Evolutionary conservation across 2,797 vertebrate genomes (phyloP), one percentile per base, ranked within the genome.

Genomic region (Threskiornis aethiopicus): DNA sequence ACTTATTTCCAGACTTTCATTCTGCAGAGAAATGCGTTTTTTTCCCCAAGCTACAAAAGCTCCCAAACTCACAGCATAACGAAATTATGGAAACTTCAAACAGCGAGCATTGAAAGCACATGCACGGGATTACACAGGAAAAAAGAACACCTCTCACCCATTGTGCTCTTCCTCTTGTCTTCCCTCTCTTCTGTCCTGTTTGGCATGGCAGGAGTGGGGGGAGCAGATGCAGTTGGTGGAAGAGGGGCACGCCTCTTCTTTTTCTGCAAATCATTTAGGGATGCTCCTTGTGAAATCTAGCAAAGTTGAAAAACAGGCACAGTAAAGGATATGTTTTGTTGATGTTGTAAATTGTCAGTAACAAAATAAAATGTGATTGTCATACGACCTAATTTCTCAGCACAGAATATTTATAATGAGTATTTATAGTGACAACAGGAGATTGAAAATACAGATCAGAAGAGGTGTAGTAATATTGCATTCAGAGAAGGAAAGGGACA

Each of bases 201-300:
- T 52, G 98, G 97, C 28, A 98, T 97, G 10, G 94, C 80, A 3
- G 98, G 98, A 70, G 97, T 98, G 35, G 96, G 80, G 24, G 96
- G 96, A 81, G 96, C 95, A 37, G 99, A 98, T 4, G 99, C 99
- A 33, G 98, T 85, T 13, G 99, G 99, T 78, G 99, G 98, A 26
- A 98, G 99, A 28, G 99, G 99, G 17, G 99, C 99, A 95, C 98
- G 99, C 49, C 99, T 98, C 98, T 99, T 99, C 96, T 99, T 99
- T 89, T 98, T 98, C 96, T 98, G 99, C 89, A 98, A 97, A 92
- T 98, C 97, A 3, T 97, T 97, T 37, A 98, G 97, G 15, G 98
- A 99, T 91, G 97, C 71, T 84, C 91, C 98, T 62, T 97, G 97
- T 29, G 97, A 97, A 88, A 98, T 84, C 99, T 99, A 91, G 13